These are phyloP conservation scores for Etheostoma nigrum DNA, from an alignment of 2,797 vertebrate genomes.

Conservation along the genomic window DNA sequence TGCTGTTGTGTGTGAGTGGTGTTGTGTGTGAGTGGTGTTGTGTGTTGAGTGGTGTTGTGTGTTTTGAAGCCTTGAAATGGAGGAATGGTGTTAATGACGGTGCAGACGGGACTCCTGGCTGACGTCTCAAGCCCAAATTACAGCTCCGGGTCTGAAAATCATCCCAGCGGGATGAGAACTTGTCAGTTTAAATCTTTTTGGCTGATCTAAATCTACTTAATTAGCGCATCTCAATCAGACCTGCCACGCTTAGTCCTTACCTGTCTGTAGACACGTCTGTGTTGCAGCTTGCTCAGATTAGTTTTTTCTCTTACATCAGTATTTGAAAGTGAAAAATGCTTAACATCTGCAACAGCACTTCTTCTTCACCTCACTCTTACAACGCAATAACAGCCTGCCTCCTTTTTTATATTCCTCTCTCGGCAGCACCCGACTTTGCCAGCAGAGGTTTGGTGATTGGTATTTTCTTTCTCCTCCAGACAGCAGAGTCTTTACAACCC, in stretches of 20 bases:
- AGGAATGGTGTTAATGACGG: conserved; percentile 39
- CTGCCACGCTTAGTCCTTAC: background rate
- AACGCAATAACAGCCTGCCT: conserved; percentile 21
- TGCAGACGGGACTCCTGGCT: conserved; percentile 43
- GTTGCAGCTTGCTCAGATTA: background rate
- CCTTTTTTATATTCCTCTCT: conserved; percentile 7
- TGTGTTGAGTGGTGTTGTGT: conserved; percentile 28
- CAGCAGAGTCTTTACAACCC: conserved; percentile 13
- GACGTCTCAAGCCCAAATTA: conserved; percentile 54
- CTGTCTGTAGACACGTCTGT: background rate
- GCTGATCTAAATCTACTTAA: background rate
- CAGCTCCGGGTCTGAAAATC: conserved; percentile 41
- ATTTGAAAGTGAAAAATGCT: background rate
- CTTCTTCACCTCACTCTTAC: conserved; percentile 15
- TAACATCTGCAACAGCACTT: background rate
- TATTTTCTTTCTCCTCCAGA: background rate
- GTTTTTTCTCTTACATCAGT: background rate
- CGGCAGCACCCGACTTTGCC: background rate
- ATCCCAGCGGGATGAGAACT: conserved; percentile 15
- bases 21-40: background rate
- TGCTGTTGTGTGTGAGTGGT: too few relatives aligned
- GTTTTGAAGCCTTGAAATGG: conserved; percentile 18
- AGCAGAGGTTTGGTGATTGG: conserved; percentile 10
- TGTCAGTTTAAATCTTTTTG: background rate
- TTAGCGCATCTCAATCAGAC: background rate